Base-by-base conservation (phyloP, 2,888 invertebrate genomes). In the Ennomos fuscantarius region DNA sequence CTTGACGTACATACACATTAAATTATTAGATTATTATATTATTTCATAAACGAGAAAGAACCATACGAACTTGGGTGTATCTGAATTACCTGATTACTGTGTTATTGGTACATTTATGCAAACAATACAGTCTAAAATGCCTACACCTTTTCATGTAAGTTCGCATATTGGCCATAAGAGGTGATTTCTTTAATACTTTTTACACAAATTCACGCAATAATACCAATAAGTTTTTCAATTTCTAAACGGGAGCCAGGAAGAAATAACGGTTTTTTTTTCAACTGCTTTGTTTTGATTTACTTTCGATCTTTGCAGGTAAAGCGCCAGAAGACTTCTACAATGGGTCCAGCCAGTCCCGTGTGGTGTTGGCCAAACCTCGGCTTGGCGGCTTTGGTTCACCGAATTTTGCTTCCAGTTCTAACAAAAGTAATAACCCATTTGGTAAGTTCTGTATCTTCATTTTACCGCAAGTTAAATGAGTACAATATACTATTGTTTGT, bases 341-440 rank as follows among this genome's bases (percentile, higher is more conserved):
- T 87, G 88, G 87, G 43, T 79, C 88, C 54, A 66, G 86, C 39
- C 89, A 87, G 64, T 83, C 89, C 31, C 74, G 87, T 61, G 84
- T 89, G 66, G 89, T 91, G 33, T 70, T 92, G 68, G 92, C 92
- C 5, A 92, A 90, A 66, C 91, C 92, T 10, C 78, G 90, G 24
- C 84, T 92, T 48, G 91, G 90, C 47, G 87, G 86, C 8, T 89
- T 91, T 74, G 89, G 87, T 5, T 78, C 87, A 1, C 78, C 88
- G 9, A 84, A 79, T 62, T 81, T 87, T 69, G 84, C 85, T 45
- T 83, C 88, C 41, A 82, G 82, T 66, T 87, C 88, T 43, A 86
- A 80, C 59, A 89, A 87, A 79, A 78, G 71, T 46, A 78, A 75
- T 60, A 91, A 85, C 73, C 81, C 87, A 60, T 88, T 91, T 79